phyloP scores from a whole-genome alignment of 2,113 vertebrate genomes.

The Zeus faber region DNA sequence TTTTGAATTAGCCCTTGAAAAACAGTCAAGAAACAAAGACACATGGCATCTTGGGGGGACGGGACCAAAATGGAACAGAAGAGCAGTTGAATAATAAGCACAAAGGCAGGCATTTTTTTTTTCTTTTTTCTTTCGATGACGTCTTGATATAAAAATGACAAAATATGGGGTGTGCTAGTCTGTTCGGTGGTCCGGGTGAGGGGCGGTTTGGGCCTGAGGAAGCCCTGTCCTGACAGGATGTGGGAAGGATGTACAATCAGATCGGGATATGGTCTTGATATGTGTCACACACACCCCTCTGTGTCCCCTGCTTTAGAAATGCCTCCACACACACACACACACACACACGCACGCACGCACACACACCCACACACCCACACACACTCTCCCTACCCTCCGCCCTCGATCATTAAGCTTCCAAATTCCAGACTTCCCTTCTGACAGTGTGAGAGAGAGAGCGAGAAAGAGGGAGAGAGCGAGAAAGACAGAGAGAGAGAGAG shows the following conservation, averaged over 20 bases:
- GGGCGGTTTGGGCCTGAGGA: conserved; percentile 16
- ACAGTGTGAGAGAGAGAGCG: conserved; percentile 34
- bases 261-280: conserved; percentile 46
- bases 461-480: conserved; percentile 16
- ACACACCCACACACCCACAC: not conserved
- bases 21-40: conserved; percentile 59
- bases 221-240: conserved; percentile 22
- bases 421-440: conserved; percentile 21
- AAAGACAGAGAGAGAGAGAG: conserved; percentile 35
- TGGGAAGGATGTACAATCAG: conserved; percentile 50
- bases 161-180: conserved; percentile 28
- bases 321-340: conserved; percentile 15
- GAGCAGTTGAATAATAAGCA: conserved; percentile 18
- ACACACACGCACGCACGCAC: conserved; percentile 5
- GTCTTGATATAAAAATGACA: conserved; percentile 19
- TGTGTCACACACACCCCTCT: conserved; percentile 32
- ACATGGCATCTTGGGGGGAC: conserved; percentile 34
- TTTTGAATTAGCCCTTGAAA: conserved; percentile 79
- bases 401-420: conserved; percentile 20
- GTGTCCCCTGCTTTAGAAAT: conserved; percentile 1
- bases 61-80: conserved; percentile 30
- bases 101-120: conserved; percentile 23
- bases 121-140: conserved; percentile 6
- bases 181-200: conserved; percentile 26
- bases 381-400: conserved; percentile 18